Conservation (phyloP, 2,797 vertebrate genomes). For the Tiaroga cobitis region DNA sequence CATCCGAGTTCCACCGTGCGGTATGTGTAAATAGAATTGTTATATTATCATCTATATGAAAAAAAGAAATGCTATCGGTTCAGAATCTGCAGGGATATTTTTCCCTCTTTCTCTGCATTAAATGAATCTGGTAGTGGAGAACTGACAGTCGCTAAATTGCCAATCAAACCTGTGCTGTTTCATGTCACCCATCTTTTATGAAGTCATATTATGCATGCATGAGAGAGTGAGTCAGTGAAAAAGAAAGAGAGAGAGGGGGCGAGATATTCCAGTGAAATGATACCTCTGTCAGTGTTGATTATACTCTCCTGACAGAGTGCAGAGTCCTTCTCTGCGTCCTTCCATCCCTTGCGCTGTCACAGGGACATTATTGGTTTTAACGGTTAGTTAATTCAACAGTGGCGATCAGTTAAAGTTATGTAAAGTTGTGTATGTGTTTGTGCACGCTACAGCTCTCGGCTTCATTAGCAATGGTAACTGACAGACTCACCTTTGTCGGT, state of each 20-base stretch:
- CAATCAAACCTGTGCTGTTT: constrained; percentile 54
- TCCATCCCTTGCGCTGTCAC: constrained; percentile 26
- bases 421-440: constrained; percentile 20
- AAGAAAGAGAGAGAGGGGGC: background rate
- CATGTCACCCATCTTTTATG: constrained; percentile 54
- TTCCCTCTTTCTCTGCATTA: constrained; percentile 30
- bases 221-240: constrained; percentile 37
- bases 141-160: constrained; percentile 47
- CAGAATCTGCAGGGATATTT: constrained; percentile 13
- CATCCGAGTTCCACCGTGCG: background rate
- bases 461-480: constrained; percentile 9
- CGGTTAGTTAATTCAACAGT: constrained; percentile 39
- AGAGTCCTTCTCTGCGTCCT: constrained; percentile 32
- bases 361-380: constrained; percentile 44
- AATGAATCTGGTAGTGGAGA: constrained; percentile 46
- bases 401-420: constrained; percentile 27
- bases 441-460: background rate
- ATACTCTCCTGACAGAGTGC: constrained; percentile 35
- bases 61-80: constrained; percentile 17
- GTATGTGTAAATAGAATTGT: constrained; percentile 53
- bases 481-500: constrained; percentile 9
- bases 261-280: constrained; percentile 36
- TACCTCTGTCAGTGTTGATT: constrained; percentile 49
- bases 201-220: constrained; percentile 56
- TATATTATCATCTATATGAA: constrained; percentile 50